Evolutionary conservation across 23 tunicate genomes (phyloP).

Genomic region (Ascidia mentula): DNA sequence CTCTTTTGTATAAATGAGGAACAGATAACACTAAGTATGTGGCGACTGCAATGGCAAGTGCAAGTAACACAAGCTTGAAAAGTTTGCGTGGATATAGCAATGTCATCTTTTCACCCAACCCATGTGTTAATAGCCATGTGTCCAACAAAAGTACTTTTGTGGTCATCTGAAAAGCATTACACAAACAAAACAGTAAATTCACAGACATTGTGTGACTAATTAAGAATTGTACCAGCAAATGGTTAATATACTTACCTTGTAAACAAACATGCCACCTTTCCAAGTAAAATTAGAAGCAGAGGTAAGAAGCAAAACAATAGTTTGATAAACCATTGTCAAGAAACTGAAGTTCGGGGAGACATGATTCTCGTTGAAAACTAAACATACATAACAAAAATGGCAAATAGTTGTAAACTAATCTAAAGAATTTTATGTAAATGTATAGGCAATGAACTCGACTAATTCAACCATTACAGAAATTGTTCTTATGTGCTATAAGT

Average conservation of each 20-base stretch:
- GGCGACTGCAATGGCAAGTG: neutral
- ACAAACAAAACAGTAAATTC: neutral
- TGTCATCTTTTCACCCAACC: neutral
- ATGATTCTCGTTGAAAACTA: neutral
- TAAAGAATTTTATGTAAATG: too few species aligned
- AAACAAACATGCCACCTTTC: slow-evolving; percentile 23
- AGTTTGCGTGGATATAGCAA: neutral
- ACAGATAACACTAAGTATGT: neutral
- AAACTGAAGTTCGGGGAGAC: neutral
- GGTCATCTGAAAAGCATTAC: slow-evolving; percentile 2
- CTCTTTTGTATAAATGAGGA: neutral
- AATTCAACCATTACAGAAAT: neutral
- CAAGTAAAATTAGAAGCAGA: neutral
- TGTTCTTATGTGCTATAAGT: neutral
- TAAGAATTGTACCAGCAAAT: too few species aligned
- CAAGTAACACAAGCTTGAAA: neutral
- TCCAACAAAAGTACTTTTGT: slow-evolving; percentile 34
- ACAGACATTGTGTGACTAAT: neutral
- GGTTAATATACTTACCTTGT: slow-evolving; percentile 19
- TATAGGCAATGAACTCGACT: too few species aligned
- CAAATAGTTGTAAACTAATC: too few species aligned
- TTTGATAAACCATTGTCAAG: slow-evolving; percentile 5
- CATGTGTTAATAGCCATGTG: slow-evolving; percentile 20
- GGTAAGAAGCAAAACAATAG: neutral
- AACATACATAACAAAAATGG: neutral